Percentiles rank a stretch among this genome's conserved stretches.
phyloP scores from a whole-genome alignment of 2,113 vertebrate species.

The Calyptommatus sinebrachiatus region DNA sequence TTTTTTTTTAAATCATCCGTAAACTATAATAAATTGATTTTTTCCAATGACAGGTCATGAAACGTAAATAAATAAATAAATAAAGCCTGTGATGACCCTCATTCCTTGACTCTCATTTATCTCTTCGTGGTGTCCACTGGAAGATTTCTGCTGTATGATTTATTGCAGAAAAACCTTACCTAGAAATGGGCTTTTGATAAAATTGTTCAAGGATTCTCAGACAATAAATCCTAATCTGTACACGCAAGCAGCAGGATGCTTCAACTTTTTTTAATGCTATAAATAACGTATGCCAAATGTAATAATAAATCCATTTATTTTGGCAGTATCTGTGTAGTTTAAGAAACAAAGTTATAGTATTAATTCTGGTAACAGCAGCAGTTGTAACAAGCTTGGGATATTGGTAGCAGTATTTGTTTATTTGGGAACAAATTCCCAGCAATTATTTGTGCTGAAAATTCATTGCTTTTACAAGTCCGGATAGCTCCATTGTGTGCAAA shows the following conservation, averaged over 20 bases:
- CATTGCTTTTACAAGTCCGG: slow-evolving; percentile 57
- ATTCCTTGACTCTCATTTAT: slow-evolving; percentile 96
- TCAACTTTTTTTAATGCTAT: slow-evolving; percentile 92
- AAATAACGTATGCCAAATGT: slow-evolving; percentile 90
- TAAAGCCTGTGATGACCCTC: slow-evolving; percentile 90
- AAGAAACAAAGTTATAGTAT: slow-evolving; percentile 77
- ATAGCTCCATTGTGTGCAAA: slow-evolving; percentile 51
- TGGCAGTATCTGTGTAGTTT: slow-evolving; percentile 83
- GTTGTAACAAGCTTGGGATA: slow-evolving; percentile 58
- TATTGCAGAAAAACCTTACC: slow-evolving; percentile 98
- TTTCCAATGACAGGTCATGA: slow-evolving; percentile 86
- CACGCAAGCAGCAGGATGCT: slow-evolving; percentile 91
- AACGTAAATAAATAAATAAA: slow-evolving; percentile 83
- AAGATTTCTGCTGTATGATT: slow-evolving; percentile 95
- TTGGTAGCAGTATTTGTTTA: slow-evolving; percentile 64
- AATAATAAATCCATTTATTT: slow-evolving; percentile 93
- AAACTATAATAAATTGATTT: slow-evolving; percentile 86
- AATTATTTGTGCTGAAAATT: slow-evolving; percentile 60
- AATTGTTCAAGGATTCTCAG: slow-evolving; percentile 99
- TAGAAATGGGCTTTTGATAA: slow-evolving; percentile 99
- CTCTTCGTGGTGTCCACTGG: slow-evolving; percentile 96
- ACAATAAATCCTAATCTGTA: slow-evolving; percentile 99
- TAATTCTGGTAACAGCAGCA: slow-evolving; percentile 65
- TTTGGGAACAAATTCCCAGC: slow-evolving; percentile 67
- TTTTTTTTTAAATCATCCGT: slow-evolving; percentile 80